phyloP scores from a whole-genome alignment of 2,888 invertebrate genomes.

The Isotomurus palustris region DNA sequence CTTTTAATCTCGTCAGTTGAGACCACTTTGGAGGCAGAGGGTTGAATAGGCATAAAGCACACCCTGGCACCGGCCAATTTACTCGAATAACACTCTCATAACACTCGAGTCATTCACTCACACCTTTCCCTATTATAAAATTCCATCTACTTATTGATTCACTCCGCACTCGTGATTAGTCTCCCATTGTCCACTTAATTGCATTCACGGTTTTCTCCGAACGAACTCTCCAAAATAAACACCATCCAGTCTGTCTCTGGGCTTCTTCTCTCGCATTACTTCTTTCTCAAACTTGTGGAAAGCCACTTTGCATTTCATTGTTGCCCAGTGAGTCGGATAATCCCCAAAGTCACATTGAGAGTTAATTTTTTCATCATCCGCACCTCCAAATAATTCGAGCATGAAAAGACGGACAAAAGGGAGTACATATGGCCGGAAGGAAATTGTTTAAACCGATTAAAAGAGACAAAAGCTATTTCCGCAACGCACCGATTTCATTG shows the following conservation, averaged over 20 bases:
- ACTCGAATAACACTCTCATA: constrained; percentile 38
- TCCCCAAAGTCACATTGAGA: background rate
- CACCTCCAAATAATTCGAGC: constrained; percentile 41
- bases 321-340: too few relatives aligned
- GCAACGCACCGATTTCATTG: constrained; percentile 29
- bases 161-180: constrained; percentile 40
- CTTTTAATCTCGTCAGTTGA: constrained; percentile 46
- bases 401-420: constrained; percentile 45
- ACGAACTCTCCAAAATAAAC: too few relatives aligned
- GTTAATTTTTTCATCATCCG: constrained; percentile 13
- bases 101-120: constrained; percentile 42
- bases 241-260: too few relatives aligned
- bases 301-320: too few relatives aligned
- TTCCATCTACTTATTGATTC: constrained; percentile 8
- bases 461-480: constrained; percentile 46
- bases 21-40: constrained; percentile 36
- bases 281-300: too few relatives aligned
- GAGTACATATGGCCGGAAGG: constrained; percentile 45
- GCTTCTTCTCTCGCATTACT: too few relatives aligned
- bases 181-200: constrained; percentile 43
- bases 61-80: constrained; percentile 44
- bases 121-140: constrained; percentile 6
- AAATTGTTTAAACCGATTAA: constrained; percentile 47
- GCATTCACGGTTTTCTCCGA: too few relatives aligned
- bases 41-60: constrained; percentile 46